Conservation (phyloP, 2,113 vertebrate genomes). For the Alligator mississippiensis region DNA sequence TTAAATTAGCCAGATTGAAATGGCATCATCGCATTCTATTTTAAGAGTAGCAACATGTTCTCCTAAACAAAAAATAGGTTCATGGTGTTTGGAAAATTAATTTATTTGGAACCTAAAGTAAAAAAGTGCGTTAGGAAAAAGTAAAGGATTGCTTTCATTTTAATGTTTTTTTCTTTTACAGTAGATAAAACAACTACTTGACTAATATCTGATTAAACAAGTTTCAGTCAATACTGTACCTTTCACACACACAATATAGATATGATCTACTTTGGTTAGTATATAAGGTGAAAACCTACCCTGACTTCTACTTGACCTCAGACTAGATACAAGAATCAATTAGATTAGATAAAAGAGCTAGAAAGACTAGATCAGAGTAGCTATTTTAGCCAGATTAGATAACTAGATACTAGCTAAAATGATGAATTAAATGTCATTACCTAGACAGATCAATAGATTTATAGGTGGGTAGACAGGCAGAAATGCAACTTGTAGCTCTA, state of each 20-base stretch:
- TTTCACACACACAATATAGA: no score
- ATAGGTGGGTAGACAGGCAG: background rate
- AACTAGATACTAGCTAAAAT: background rate
- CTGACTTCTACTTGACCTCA: background rate
- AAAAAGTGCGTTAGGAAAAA: background rate
- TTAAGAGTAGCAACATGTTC: background rate
- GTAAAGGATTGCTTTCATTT: background rate
- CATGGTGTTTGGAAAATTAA: background rate
- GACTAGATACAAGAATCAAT: background rate
- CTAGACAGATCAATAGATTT: background rate
- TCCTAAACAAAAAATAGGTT: background rate
- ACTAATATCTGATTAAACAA: no score
- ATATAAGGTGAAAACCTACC: no score
- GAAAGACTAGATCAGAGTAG: background rate
- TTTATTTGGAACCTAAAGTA: fast-evolving
- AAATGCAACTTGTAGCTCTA: background rate
- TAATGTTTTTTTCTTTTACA: background rate
- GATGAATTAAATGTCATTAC: background rate
- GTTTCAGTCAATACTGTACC: no score
- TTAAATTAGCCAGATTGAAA: background rate
- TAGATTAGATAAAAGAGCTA: background rate
- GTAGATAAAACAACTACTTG: background rate
- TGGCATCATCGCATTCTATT: background rate
- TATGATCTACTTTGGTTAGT: no score
- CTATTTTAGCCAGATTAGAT: background rate